These are phyloP conservation scores for Leptinotarsa defecta DNA, from an alignment of 1,140 invertebrate genomes.

Conservation along the genomic window DNA sequence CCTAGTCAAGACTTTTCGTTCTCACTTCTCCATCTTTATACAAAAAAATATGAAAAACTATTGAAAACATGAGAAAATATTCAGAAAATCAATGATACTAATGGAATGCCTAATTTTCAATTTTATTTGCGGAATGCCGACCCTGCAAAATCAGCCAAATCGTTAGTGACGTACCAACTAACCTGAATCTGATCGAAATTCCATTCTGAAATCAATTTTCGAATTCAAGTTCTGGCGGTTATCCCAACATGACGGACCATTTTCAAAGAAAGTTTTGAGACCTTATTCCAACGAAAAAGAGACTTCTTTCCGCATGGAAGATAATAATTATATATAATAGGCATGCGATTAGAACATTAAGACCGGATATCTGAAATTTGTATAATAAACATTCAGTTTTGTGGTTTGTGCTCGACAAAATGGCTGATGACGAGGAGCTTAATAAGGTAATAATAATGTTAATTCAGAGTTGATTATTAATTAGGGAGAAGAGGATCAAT, in stretches of 20 bases:
- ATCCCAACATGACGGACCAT: background rate
- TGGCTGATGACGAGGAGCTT: conserved; percentile 44
- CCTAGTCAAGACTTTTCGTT: no score
- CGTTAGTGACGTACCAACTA: background rate
- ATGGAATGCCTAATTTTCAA: no score
- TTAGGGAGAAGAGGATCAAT: no score
- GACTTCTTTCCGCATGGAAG: background rate
- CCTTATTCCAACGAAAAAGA: background rate
- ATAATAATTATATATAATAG: background rate
- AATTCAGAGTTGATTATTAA: background rate
- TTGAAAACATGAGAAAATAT: no score
- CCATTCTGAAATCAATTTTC: conserved; percentile 18
- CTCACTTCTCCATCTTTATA: no score
- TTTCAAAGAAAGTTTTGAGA: background rate
- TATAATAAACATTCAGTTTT: conserved; percentile 21
- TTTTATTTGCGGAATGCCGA: background rate
- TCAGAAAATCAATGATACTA: no score
- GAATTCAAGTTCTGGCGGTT: background rate
- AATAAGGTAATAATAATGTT: conserved; percentile 39
- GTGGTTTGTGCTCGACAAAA: conserved; percentile 27
- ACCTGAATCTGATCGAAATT: conserved; percentile 2
- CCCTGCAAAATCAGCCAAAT: background rate
- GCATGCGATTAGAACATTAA: conserved; percentile 18
- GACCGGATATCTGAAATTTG: conserved; percentile 5
- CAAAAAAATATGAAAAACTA: no score